Conservation (phyloP, 2,113 vertebrate genomes). For the Oophaga pumilio region DNA sequence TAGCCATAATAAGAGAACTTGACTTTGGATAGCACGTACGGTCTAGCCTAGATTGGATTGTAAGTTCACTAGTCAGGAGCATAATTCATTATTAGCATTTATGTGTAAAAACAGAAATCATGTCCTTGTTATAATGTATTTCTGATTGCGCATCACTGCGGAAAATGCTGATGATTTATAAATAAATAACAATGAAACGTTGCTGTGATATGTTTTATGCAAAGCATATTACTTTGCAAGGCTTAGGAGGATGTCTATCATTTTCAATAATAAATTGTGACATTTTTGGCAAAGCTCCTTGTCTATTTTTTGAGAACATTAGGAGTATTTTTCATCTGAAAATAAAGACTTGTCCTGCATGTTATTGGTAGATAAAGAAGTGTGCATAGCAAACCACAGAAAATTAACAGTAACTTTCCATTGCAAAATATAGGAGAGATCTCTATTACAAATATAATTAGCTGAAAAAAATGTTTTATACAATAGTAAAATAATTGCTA, state of each 20-base stretch:
- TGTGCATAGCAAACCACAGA: background rate
- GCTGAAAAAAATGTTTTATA: background rate
- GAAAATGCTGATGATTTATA: background rate
- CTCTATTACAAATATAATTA: background rate
- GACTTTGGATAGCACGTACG: background rate
- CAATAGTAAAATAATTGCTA: background rate
- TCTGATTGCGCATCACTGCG: background rate
- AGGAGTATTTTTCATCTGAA: background rate
- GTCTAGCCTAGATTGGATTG: background rate
- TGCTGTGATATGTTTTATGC: constrained; percentile 12
- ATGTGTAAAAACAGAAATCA: background rate
- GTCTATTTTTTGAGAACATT: constrained; percentile 19
- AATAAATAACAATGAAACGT: constrained; percentile 24
- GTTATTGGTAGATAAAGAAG: constrained; percentile 10
- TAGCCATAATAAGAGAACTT: background rate
- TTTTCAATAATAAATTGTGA: constrained; percentile 21
- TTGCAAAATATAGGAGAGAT: background rate
- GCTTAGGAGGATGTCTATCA: background rate
- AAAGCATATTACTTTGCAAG: constrained; percentile 8
- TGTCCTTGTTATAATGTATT: constrained; percentile 8
- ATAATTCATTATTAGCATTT: background rate
- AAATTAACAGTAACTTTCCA: background rate
- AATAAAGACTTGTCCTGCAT: background rate
- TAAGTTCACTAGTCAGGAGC: background rate
- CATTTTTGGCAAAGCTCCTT: background rate